Conservation (phyloP, 2,888 invertebrate genomes). For the Onchidella celtica region DNA sequence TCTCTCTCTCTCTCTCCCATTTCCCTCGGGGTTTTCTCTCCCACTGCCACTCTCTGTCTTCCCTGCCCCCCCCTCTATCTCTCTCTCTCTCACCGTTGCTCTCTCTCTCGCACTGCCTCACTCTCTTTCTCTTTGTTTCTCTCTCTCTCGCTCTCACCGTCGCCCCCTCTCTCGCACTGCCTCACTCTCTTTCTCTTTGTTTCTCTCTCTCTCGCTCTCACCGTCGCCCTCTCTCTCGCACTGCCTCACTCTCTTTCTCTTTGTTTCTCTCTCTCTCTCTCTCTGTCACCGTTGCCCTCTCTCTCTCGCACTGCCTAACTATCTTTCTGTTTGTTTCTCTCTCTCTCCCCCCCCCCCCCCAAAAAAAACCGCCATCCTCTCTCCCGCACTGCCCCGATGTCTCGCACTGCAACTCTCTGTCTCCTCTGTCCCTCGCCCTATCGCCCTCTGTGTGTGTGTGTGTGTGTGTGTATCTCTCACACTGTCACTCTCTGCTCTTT, state of each 20-base stretch:
- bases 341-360: neutral
- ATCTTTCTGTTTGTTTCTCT: neutral
- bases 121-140: neutral
- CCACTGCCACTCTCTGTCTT: neutral
- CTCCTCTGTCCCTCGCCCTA: neutral
- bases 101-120: neutral
- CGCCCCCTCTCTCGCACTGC: neutral
- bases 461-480: neutral
- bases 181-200: neutral
- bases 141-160: neutral
- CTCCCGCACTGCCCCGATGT: neutral
- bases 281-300: slow-evolving; percentile 20
- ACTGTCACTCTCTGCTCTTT: neutral
- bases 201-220: neutral
- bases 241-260: too few species aligned
- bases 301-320: slow-evolving; percentile 11
- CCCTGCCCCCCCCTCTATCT: neutral
- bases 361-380: neutral
- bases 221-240: neutral
- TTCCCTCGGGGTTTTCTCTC: neutral
- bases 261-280: slow-evolving; percentile 28
- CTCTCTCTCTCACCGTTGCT: neutral
- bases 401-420: too few species aligned
- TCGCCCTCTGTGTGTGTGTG: neutral
- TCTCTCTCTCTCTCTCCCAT: neutral